Base-by-base conservation (phyloP, 2,797 vertebrate species). In the Phalloptychus januarius region DNA sequence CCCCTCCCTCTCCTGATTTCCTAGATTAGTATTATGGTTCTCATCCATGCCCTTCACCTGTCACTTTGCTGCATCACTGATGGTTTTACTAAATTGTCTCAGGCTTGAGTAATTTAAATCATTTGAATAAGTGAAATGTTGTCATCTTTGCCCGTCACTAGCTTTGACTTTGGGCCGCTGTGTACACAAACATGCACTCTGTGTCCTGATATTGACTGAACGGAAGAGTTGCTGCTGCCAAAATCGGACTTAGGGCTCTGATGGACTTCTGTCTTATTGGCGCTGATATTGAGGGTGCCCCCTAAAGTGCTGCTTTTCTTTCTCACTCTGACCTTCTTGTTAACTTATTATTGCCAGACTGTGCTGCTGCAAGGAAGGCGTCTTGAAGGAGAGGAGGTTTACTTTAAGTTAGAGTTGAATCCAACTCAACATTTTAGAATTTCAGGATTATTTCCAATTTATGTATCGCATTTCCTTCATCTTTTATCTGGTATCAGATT, bases 41-140 rank as follows among this genome's bases (percentile, higher is more conserved):
- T 82, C 71, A 81, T 82, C 70, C 71, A 44, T 78, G 91, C 87
- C 93, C 90, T 93, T 95, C 85, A 89, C 77, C 86, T 85, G 89
- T 87, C 82, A 86, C 89, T 74, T 74, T 23, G 81, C 58, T 77
- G 74, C 71, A 81, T 48, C 61, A 40, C 44, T 71, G 71, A 77
- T 77, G 63, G 20, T 77, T 88, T 82, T 73, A 70, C 33, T 72
- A 38, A 82, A 75, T 5, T 8, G 28, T 77, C 25, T 44, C 11
- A 69, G 31, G 12, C 58, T 4, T 5, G n/a, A n/a, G 16, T 71
- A 48, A 40, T 23, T 61, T 38, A n/a, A 73, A 18, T 73, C 0
- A 38, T 40, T 40, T 54, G 40, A 56, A 67, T 7, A 28, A 31
- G 61, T 56, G 1, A 71, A 48, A n/a, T 50, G 12, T 10, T 13